A percentile compares a stretch with the other conserved stretches of the same genome.
These are phyloP conservation scores for Yponomeuta evonymella DNA, from an alignment of 2,888 invertebrate genomes.

Conservation along the genomic window DNA sequence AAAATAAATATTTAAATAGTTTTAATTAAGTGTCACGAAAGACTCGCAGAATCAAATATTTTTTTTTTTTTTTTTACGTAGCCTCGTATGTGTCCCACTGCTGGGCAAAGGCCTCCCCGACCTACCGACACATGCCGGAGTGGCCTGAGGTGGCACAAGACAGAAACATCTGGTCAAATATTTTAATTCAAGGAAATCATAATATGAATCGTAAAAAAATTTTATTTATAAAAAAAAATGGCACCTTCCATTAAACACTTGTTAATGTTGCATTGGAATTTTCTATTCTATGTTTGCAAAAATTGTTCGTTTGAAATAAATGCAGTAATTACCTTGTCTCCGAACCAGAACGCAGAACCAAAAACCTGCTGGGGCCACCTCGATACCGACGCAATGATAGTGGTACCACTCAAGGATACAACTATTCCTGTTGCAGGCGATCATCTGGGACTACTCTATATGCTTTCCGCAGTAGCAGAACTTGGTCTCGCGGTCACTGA, in stretches of 20 bases:
- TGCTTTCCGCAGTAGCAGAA: conserved; percentile 49
- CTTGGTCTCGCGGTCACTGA: conserved; percentile 30
- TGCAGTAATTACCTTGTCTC: no score
- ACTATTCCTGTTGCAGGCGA: conserved; percentile 47
- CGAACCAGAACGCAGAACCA: conserved; percentile 57
- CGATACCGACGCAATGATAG: conserved; percentile 49
- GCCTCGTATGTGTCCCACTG: no score
- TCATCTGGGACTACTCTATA: conserved; percentile 42
- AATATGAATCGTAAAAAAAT: neutral
- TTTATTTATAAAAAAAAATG: neutral
- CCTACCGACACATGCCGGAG: no score
- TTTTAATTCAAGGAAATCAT: neutral
- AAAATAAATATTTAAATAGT: neutral
- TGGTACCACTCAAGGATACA: conserved; percentile 54
- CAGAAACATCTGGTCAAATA: no score
- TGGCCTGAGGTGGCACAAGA: no score
- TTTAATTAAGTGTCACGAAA: neutral
- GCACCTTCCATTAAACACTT: neutral
- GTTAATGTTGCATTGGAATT: neutral
- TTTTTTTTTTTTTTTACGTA: no score
- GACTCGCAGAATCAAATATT: neutral
- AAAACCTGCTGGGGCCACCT: conserved; percentile 42
- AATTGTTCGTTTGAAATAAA: no score
- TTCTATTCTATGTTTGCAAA: neutral
- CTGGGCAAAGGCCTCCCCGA: no score